Conservation (phyloP, 2,888 invertebrate genomes). For the Tyria jacobaeae region DNA sequence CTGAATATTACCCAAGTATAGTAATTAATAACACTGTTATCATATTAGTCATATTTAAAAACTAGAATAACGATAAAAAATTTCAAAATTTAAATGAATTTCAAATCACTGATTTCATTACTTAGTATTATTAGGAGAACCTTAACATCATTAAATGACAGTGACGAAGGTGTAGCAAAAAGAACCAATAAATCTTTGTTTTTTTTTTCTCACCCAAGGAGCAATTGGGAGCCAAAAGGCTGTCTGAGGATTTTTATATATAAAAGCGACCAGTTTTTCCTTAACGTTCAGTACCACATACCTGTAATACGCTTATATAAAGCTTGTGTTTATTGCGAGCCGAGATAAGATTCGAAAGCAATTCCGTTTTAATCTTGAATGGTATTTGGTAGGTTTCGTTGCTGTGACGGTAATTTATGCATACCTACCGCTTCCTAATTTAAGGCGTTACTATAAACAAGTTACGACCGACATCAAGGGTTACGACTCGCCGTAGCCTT, state of each 20-base stretch:
- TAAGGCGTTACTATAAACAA: conserved; percentile 79
- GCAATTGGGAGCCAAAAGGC: conserved; percentile 52
- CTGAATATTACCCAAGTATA: too few species aligned
- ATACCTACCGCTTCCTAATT: conserved; percentile 74
- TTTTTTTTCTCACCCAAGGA: conserved; percentile 51
- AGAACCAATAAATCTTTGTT: conserved; percentile 60
- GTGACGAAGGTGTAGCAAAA: conserved; percentile 72
- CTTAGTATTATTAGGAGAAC: conserved; percentile 36
- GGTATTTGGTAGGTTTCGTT: conserved; percentile 58
- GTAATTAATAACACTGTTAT: too few species aligned
- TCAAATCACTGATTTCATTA: conserved; percentile 31
- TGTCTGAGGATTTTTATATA: conserved; percentile 39
- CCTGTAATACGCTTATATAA: conserved; percentile 32
- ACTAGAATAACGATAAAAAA: background rate
- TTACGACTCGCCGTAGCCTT: conserved; percentile 75
- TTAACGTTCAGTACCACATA: conserved; percentile 36
- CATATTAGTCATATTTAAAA: background rate
- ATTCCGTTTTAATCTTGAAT: conserved; percentile 59
- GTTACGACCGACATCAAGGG: conserved; percentile 81
- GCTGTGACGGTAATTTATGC: conserved; percentile 61
- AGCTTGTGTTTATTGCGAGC: conserved; percentile 44
- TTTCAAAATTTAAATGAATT: conserved; percentile 5
- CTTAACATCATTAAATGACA: conserved; percentile 73
- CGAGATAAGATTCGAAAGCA: conserved; percentile 49
- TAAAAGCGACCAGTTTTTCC: conserved; percentile 36